Percentiles rank a stretch among this genome's conserved stretches.
Evolutionary conservation across 2,797 vertebrate species (phyloP).

Genomic region (Amphiprion clarkii): DNA sequence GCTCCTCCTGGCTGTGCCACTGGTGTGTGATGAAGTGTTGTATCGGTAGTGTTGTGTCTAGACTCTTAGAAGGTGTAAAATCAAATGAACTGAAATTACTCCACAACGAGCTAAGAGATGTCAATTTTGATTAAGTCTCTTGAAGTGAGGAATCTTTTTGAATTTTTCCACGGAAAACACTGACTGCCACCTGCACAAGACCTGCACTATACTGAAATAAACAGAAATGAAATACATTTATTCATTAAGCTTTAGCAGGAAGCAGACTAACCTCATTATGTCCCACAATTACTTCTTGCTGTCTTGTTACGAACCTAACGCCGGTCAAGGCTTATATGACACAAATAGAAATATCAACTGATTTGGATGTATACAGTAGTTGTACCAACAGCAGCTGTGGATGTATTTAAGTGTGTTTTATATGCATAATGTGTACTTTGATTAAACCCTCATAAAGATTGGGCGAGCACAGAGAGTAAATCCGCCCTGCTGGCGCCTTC

Average conservation of each 20-base stretch:
- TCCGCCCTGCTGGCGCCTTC: conserved; percentile 69
- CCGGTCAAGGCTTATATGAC: conserved; percentile 24
- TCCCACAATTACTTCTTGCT: conserved; percentile 44
- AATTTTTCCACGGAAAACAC: conserved; percentile 2
- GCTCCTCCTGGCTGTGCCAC: conserved; percentile 45
- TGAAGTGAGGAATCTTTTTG: conserved; percentile 6
- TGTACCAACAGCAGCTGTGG: neutral
- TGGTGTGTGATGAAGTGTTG: conserved; percentile 15
- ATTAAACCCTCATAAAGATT: conserved; percentile 67
- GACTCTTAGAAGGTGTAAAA: conserved; percentile 12
- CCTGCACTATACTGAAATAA: conserved; percentile 1
- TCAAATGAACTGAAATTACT: neutral
- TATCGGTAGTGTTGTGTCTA: conserved; percentile 16
- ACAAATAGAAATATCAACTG: conserved; percentile 19
- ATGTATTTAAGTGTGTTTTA: conserved; percentile 29
- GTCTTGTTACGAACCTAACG: conserved; percentile 27
- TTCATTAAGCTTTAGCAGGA: conserved; percentile 30
- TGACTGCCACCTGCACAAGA: neutral
- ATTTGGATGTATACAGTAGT: neutral
- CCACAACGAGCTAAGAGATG: neutral
- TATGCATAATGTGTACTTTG: conserved; percentile 37
- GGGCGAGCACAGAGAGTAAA: conserved; percentile 66
- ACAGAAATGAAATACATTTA: conserved; percentile 5
- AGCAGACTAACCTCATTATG: conserved; percentile 64
- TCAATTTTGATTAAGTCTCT: neutral